phyloP scores from a whole-genome alignment of 2,888 invertebrate genomes.

The Ischnura elegans region DNA sequence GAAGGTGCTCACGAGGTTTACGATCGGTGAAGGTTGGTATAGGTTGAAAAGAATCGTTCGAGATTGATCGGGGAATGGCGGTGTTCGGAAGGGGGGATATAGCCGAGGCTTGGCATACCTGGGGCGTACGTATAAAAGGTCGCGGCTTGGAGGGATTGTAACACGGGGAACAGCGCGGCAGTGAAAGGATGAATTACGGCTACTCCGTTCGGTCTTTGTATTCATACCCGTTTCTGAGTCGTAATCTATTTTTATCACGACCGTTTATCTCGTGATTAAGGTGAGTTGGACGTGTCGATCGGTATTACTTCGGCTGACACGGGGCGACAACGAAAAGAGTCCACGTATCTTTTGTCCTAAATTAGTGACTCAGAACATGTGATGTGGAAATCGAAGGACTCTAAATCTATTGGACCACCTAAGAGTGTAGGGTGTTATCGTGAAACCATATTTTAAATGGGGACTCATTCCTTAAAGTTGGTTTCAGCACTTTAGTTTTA shows the following conservation, averaged over 20 bases:
- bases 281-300: not conserved
- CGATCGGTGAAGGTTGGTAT: slow-evolving; percentile 29
- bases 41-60: not conserved
- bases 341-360: not conserved
- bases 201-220: not conserved
- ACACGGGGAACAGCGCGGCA: slow-evolving; percentile 10
- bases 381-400: not conserved
- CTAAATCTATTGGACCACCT: not conserved
- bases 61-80: not conserved
- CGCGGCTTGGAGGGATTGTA: not conserved
- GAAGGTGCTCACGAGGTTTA: slow-evolving; percentile 43
- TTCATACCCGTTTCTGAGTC: not conserved
- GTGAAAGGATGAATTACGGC: slow-evolving; percentile 17
- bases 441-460: not conserved
- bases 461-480: no score
- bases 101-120: not conserved
- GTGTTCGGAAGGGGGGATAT: no score
- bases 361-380: not conserved
- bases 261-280: not conserved
- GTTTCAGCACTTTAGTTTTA: no score
- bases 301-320: not conserved
- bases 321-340: not conserved
- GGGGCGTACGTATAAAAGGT: slow-evolving; percentile 14
- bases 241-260: not conserved
- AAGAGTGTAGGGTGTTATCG: not conserved